phyloP scores from a whole-genome alignment of 1,140 invertebrate genomes.

The Popillia japonica region DNA sequence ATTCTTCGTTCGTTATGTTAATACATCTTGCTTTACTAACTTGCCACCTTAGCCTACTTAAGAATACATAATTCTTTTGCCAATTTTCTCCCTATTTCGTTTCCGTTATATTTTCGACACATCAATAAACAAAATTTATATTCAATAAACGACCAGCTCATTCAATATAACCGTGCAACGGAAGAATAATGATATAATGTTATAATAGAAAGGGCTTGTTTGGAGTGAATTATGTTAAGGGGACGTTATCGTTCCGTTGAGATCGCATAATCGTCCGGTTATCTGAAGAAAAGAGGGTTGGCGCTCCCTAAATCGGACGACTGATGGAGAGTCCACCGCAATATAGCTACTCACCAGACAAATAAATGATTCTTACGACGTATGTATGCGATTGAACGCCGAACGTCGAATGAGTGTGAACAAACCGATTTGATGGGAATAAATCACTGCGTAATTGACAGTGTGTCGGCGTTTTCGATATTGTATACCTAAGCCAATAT shows the following conservation, averaged over 20 bases:
- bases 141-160: slow-evolving; percentile 21
- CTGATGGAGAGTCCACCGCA: slow-evolving; percentile 1
- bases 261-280: slow-evolving; percentile 28
- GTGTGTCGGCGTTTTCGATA: slow-evolving; percentile 19
- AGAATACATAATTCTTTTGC: slow-evolving; percentile 18
- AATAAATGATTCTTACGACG: slow-evolving; percentile 26
- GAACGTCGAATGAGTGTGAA: slow-evolving; percentile 14
- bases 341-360: slow-evolving; percentile 4
- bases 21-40: neutral
- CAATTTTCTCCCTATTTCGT: slow-evolving; percentile 32
- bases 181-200: slow-evolving; percentile 35
- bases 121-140: slow-evolving; percentile 34
- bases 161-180: slow-evolving; percentile 23
- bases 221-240: slow-evolving; percentile 33
- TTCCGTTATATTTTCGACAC: slow-evolving; percentile 23
- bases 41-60: neutral
- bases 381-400: neutral
- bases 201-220: slow-evolving; percentile 30
- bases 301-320: slow-evolving; percentile 24
- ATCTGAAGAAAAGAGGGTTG: slow-evolving; percentile 29
- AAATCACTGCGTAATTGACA: slow-evolving; percentile 30
- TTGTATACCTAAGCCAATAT: slow-evolving; percentile 19
- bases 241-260: slow-evolving; percentile 19
- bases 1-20: no score
- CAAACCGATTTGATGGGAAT: slow-evolving; percentile 30